Conservation (phyloP, 2,113 vertebrate species). For the Ptilonorhynchus violaceus region DNA sequence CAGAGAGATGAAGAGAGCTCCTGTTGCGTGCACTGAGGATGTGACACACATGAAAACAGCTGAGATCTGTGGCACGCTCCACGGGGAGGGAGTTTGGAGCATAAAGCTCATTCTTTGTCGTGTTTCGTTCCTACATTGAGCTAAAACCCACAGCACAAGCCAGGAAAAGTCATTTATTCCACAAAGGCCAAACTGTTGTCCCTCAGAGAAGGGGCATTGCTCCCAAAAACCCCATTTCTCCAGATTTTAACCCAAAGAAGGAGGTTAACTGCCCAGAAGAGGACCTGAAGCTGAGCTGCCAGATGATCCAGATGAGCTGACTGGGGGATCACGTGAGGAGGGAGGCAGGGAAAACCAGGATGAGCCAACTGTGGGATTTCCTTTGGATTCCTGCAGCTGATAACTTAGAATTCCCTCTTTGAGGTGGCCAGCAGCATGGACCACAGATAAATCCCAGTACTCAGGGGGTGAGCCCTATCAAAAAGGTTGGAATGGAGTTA, state of each 20-base stretch:
- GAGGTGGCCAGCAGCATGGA: background rate
- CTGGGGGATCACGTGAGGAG: fast-evolving
- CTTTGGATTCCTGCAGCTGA: background rate
- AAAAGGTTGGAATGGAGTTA: background rate
- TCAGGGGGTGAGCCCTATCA: background rate
- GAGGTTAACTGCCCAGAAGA: background rate
- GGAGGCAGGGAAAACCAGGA: background rate
- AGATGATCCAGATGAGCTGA: background rate
- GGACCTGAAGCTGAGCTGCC: background rate
- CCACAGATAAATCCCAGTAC: background rate
- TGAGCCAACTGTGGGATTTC: background rate
- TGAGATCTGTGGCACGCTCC: background rate
- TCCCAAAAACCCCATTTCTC: background rate
- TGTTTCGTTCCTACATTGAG: background rate
- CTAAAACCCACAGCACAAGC: background rate
- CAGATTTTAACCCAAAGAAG: background rate
- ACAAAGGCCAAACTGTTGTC: background rate
- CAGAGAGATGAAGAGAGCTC: background rate
- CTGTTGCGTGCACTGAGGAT: background rate
- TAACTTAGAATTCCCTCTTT: background rate
- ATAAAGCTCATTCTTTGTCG: background rate
- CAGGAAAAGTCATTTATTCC: background rate
- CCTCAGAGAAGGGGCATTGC: background rate
- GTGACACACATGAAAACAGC: background rate
- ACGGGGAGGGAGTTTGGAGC: background rate